Percentiles rank a stretch among this genome's conserved stretches.
Conservation (phyloP, 2,888 invertebrate species). For the Idaea dimidiata region DNA sequence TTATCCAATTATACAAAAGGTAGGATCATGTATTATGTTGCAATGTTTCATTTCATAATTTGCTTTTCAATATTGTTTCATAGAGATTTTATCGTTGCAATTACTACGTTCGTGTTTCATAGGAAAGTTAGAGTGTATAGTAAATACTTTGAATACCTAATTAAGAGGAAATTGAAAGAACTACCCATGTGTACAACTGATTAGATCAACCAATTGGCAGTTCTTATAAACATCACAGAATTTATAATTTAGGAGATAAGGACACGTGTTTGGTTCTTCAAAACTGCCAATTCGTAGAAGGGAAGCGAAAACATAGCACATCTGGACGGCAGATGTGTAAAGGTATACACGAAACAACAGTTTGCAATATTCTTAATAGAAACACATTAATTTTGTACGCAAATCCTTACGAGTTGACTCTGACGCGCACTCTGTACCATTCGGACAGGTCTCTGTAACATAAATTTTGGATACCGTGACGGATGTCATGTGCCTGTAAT, state of each 20-base stretch:
- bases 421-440: conserved; percentile 92
- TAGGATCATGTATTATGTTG: conserved; percentile 29
- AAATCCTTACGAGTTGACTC: conserved; percentile 91
- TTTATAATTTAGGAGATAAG: conserved; percentile 26
- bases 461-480: conserved; percentile 73
- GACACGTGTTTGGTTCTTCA: conserved; percentile 35
- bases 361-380: conserved; percentile 70
- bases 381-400: conserved; percentile 75
- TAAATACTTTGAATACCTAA: conserved; percentile 16
- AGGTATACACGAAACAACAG: conserved; percentile 75
- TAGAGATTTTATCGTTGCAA: conserved; percentile 4
- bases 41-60: conserved; percentile 8
- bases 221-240: conserved; percentile 39
- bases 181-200: conserved; percentile 51
- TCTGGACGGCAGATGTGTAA: conserved; percentile 77
- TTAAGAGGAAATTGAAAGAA: conserved; percentile 53
- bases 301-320: conserved; percentile 72
- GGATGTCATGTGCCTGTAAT: conserved; percentile 57
- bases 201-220: conserved; percentile 67
- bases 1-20: conserved; percentile 30
- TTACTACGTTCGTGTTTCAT: conserved; percentile 19
- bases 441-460: conserved; percentile 86
- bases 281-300: conserved; percentile 73
- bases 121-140: conserved; percentile 18
- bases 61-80: neutral